Evolutionary conservation across 1,140 invertebrate genomes (phyloP).

Genomic region (Dendrolimus punctatus): DNA sequence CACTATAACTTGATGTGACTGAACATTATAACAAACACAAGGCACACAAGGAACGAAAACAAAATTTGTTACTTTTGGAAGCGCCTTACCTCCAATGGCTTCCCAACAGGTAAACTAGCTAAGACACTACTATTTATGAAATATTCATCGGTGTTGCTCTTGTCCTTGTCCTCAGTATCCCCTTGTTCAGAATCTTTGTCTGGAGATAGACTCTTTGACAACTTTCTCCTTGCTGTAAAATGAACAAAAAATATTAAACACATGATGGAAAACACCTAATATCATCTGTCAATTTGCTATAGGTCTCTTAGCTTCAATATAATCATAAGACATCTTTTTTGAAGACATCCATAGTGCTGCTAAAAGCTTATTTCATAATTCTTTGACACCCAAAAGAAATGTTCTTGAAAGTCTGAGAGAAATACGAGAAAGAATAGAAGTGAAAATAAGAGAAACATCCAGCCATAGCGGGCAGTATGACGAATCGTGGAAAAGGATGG

Average conservation of each 20-base stretch:
- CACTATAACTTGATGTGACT: no score
- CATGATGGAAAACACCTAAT: neutral
- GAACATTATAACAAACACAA: no score
- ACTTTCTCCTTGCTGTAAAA: slow-evolving; percentile 48
- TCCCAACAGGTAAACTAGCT: slow-evolving; percentile 83
- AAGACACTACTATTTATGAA: slow-evolving; percentile 30
- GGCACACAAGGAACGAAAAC: no score
- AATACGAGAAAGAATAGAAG: no score
- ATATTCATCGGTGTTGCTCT: slow-evolving; percentile 26
- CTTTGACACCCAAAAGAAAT: neutral
- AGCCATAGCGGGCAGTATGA: no score
- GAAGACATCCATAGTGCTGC: no score
- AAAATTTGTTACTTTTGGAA: neutral
- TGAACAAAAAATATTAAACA: neutral
- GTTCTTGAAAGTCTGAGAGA: neutral
- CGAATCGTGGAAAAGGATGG: neutral
- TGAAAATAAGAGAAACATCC: no score
- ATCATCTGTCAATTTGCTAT: no score
- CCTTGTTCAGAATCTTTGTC: slow-evolving; percentile 51
- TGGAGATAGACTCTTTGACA: slow-evolving; percentile 62
- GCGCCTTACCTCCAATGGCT: slow-evolving; percentile 81
- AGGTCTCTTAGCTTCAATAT: no score
- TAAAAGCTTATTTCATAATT: no score
- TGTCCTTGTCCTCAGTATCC: slow-evolving; percentile 19
- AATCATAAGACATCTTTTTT: no score